phyloP scores from a whole-genome alignment of 2,797 vertebrate genomes.

The Acrossocheilus wenchowensis region DNA sequence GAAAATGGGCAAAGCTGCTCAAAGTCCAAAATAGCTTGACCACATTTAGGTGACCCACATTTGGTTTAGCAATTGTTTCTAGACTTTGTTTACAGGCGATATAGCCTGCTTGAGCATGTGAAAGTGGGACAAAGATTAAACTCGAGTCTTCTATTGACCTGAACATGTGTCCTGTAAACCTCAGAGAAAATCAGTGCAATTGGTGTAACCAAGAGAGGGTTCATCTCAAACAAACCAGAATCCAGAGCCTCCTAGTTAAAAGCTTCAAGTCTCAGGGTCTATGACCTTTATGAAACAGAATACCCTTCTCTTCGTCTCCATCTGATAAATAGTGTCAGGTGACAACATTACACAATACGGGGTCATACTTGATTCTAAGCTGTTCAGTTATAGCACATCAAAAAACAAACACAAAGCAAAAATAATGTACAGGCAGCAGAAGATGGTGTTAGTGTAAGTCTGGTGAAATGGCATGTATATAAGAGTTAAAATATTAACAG shows the following conservation, averaged over 20 bases:
- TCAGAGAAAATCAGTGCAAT: conserved; percentile 78
- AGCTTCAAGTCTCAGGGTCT: conserved; percentile 15
- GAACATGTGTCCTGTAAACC: conserved; percentile 66
- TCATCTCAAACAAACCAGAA: conserved; percentile 34
- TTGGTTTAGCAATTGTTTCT: conserved; percentile 28
- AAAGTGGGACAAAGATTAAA: not conserved
- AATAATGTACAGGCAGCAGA: conserved; percentile 48
- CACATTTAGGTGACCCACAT: conserved; percentile 61
- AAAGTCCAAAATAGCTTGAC: conserved; percentile 41
- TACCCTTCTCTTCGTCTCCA: not conserved
- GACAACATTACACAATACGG: not conserved
- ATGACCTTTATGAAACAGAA: conserved; percentile 8
- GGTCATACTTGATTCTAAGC: not conserved
- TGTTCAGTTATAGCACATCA: conserved; percentile 37
- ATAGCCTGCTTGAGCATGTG: not conserved
- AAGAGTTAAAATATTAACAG: not conserved
- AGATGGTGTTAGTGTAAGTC: conserved; percentile 71
- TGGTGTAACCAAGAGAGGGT: conserved; percentile 56
- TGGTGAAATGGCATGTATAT: conserved; percentile 37
- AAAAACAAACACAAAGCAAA: conserved; percentile 27
- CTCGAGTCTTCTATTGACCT: conserved; percentile 22
- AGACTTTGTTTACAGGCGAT: not conserved
- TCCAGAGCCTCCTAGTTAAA: conserved; percentile 6
- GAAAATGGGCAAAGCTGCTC: conserved; percentile 30
- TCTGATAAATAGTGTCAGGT: not conserved